Evolutionary conservation across 35 echinoderm and acorn worm species (phyloP).

Genomic region (Hemicentrotus pulcherrimus): DNA sequence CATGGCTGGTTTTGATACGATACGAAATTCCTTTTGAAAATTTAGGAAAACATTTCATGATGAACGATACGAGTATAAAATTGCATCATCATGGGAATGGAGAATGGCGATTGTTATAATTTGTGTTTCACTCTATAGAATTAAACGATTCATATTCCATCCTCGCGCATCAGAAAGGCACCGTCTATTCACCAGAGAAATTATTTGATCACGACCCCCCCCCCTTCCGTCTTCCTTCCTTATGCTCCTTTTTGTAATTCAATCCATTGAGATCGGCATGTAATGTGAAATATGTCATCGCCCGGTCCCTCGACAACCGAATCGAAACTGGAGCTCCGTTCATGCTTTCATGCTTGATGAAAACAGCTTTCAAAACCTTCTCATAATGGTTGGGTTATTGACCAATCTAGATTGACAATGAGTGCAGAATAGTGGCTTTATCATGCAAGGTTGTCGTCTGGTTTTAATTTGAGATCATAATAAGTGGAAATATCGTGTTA

Average conservation of each 20-base stretch:
- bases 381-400: not conserved
- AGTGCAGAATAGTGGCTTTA: not conserved
- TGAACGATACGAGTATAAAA: too few species aligned
- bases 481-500: not conserved
- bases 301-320: not conserved
- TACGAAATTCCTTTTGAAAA: too few species aligned
- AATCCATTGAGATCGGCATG: not conserved
- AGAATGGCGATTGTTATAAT: not conserved
- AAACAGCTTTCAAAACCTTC: conserved; percentile 12
- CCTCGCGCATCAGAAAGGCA: not conserved
- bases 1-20: too few species aligned
- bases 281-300: conserved; percentile 18
- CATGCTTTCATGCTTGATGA: not conserved
- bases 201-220: not conserved
- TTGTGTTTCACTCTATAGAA: not conserved
- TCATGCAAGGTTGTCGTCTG: not conserved
- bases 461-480: not conserved
- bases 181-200: not conserved
- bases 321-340: not conserved
- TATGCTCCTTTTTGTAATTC: not conserved
- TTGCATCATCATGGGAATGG: too few species aligned
- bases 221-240: not conserved
- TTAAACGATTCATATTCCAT: not conserved
- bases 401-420: not conserved
- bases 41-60: too few species aligned